Conservation (phyloP, 2,113 vertebrate genomes). For the Phaethornis superciliosus region DNA sequence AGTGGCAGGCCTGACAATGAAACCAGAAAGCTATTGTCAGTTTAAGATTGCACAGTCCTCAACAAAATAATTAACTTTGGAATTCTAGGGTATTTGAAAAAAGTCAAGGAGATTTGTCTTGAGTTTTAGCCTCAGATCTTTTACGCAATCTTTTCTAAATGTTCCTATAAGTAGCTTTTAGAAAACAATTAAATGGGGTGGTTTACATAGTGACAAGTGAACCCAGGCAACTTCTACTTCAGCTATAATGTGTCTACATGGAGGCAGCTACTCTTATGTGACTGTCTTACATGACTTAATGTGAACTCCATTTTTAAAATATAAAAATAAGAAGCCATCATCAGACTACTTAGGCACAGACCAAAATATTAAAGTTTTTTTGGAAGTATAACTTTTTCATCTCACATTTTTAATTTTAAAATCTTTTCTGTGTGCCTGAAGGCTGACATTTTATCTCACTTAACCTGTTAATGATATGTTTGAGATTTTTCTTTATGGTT, state of each 20-base stretch:
- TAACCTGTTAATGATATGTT: not conserved
- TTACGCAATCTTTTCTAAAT: not conserved
- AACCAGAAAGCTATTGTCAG: not conserved
- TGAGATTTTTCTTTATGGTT: conserved; percentile 24
- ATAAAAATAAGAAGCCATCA: not conserved
- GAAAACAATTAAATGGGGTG: not conserved
- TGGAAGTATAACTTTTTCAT: not conserved
- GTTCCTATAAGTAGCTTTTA: not conserved
- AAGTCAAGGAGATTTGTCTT: not conserved
- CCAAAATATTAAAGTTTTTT: not conserved
- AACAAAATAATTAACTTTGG: not conserved
- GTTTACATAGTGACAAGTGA: not conserved
- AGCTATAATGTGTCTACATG: not conserved
- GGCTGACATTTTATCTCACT: not conserved
- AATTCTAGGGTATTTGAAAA: not conserved
- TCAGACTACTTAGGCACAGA: not conserved
- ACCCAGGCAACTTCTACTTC: not conserved
- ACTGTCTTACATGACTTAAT: not conserved
- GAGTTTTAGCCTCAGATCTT: not conserved
- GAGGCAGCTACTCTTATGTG: not conserved
- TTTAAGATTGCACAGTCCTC: not conserved
- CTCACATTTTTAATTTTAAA: not conserved
- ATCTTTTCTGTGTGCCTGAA: not conserved
- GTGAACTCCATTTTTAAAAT: not conserved
- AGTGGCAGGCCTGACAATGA: not conserved